These are phyloP conservation scores for Drosophila albomicans DNA, from an alignment of 1,140 invertebrate species.

Conservation along the genomic window DNA sequence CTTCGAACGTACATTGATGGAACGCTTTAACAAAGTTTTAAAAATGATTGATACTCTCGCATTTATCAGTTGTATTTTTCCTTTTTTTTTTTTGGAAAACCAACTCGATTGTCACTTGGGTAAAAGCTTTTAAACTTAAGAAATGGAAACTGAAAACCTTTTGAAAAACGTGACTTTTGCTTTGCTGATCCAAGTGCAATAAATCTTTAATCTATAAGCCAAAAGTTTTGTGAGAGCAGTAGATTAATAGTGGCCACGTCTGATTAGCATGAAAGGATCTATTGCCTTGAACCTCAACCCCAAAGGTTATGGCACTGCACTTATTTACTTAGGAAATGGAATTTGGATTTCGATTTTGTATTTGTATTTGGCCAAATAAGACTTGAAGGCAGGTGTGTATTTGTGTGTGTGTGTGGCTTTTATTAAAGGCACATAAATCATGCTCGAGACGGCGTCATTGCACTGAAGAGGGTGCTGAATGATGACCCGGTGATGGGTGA, in stretches of 20 bases:
- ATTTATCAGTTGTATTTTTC: slow-evolving; percentile 7
- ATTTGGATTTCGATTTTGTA: slow-evolving; percentile 7
- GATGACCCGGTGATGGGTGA: neutral
- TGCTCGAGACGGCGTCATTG: slow-evolving; percentile 60
- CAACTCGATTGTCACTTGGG: slow-evolving; percentile 4
- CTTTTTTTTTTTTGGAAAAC: neutral
- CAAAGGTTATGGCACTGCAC: slow-evolving; percentile 2
- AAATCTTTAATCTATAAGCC: slow-evolving; percentile 15
- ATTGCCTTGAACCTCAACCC: neutral
- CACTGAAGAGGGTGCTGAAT: slow-evolving; percentile 60
- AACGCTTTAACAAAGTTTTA: slow-evolving; percentile 6
- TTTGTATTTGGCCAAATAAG: neutral
- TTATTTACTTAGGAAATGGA: slow-evolving; percentile 36
- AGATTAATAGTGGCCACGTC: slow-evolving; percentile 15
- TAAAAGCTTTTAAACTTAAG: slow-evolving; percentile 3
- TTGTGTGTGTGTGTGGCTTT: slow-evolving; percentile 2
- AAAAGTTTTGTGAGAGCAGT: neutral
- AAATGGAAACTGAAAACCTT: slow-evolving; percentile 1
- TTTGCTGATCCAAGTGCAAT: neutral
- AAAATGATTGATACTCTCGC: slow-evolving; percentile 11
- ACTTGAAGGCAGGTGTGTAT: slow-evolving; percentile 50
- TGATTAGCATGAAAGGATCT: slow-evolving; percentile 5
- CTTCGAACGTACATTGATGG: slow-evolving; percentile 2
- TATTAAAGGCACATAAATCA: slow-evolving; percentile 74
- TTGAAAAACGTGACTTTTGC: neutral